A percentile compares a stretch with the other conserved stretches of the same genome.
Conservation (phyloP, 2,888 invertebrate species). For the Smittia aterrima region DNA sequence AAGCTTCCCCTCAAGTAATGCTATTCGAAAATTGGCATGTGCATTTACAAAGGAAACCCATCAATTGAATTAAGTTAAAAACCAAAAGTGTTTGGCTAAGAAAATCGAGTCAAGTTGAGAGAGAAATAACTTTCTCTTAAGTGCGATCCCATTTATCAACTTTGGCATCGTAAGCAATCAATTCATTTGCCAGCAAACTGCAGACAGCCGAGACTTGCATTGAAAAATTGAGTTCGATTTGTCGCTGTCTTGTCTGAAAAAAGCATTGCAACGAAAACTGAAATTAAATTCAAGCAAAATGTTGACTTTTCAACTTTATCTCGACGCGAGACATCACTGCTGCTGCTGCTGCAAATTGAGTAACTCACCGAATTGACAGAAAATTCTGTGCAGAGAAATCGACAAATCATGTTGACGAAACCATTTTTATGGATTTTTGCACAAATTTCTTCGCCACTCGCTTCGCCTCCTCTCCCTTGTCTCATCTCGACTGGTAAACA, state of each 20-base stretch:
- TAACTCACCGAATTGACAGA: neutral
- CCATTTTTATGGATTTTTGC: constrained; percentile 8
- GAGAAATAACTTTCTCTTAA: no score
- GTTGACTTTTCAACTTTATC: neutral
- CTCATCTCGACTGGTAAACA: neutral
- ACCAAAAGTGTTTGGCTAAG: neutral
- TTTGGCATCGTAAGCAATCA: no score
- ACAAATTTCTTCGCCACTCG: neutral
- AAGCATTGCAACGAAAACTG: neutral
- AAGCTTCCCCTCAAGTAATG: neutral
- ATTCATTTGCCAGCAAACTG: neutral
- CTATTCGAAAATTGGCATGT: neutral
- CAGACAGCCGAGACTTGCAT: neutral
- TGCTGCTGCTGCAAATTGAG: no score
- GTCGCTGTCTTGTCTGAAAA: neutral
- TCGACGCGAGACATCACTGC: neutral
- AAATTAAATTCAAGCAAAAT: neutral
- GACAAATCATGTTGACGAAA: constrained; percentile 25
- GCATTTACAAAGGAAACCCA: neutral
- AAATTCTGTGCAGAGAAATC: neutral
- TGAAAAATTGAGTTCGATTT: neutral
- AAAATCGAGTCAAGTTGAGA: no score
- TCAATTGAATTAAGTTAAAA: neutral
- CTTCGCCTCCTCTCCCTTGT: neutral
- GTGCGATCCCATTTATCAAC: no score